Conservation (phyloP, 2,888 invertebrate genomes). For the Carpatolechia fugitivella region DNA sequence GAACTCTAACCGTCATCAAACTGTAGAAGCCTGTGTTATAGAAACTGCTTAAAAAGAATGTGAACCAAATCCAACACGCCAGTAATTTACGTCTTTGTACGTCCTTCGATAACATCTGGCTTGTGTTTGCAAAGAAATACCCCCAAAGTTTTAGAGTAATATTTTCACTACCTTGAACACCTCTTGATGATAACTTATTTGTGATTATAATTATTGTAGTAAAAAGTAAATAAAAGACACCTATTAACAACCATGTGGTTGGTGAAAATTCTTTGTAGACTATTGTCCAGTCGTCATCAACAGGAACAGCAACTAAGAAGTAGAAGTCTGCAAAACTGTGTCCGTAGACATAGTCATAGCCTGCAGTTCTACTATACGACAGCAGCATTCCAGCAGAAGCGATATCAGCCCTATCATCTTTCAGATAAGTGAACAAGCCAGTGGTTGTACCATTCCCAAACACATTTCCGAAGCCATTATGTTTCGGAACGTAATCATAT, state of each 20-base stretch:
- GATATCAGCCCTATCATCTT: slow-evolving; percentile 15
- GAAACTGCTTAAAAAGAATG: slow-evolving; percentile 22
- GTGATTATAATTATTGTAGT: not conserved
- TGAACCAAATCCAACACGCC: slow-evolving; percentile 25
- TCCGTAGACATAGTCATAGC: slow-evolving; percentile 17
- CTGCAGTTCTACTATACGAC: slow-evolving; percentile 14
- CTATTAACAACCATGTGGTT: not conserved
- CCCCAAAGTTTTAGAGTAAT: slow-evolving; percentile 17
- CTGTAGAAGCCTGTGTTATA: slow-evolving; percentile 26
- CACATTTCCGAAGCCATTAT: not conserved
- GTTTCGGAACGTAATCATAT: not conserved
- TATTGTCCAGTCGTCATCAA: slow-evolving; percentile 11
- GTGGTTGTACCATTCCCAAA: slow-evolving; percentile 11
- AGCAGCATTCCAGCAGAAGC: slow-evolving; percentile 18
- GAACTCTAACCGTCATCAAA: slow-evolving; percentile 14
- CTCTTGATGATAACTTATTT: not conserved
- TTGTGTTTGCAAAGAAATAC: slow-evolving; percentile 20
- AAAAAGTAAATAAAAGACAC: not conserved
- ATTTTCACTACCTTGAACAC: not conserved
- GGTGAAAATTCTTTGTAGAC: slow-evolving; percentile 16
- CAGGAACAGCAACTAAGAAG: slow-evolving; percentile 1
- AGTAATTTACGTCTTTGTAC: slow-evolving; percentile 15
- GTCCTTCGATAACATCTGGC: slow-evolving; percentile 10
- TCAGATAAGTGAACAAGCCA: slow-evolving; percentile 11
- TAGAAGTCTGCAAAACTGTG: slow-evolving; percentile 8